Base-by-base conservation (phyloP, 2,888 invertebrate genomes). In the Myathropa florea region DNA sequence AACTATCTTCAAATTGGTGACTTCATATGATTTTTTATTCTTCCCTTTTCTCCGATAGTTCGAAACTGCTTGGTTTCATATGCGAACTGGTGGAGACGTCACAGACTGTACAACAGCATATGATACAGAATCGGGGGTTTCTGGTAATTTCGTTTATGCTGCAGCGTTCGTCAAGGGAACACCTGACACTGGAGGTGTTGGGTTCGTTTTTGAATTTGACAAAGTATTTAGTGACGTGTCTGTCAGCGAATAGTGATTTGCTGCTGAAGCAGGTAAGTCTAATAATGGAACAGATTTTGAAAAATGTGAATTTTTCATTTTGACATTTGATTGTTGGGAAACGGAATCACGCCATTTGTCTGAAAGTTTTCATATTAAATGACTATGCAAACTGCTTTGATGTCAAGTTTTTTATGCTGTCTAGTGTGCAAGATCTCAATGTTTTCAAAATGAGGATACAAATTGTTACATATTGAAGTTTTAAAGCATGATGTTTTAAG, bases 121-220 rank as follows among this genome's bases (percentile, higher is more conserved):
- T 99, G 97, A 97, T 99, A 92, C 99, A 99, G 89, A 98, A 98
- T 93, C 96, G 98, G 90, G 99, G 99, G 83, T 99, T 99, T 93
- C 95, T 99, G 90, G 98, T 99, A 88, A 98, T 99, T 92, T 98
- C 99, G 89, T 98, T 97, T 93, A 97, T 98, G 96, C 95, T 99
- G 90, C 98, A 98, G 93, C 95, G 98, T 90, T 98, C 97, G 84
- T 97, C 96, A 71, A 94, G 98, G 88, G 98, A 98, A 91, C 99
- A 99, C 93, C 95, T 99, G 72, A 98, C 98, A 10, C 96, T 97
- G 57, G 97, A 98, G 92, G 98, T 99, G 53, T 95, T 99, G 81
- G 97, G 97, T 80, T 97, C 97, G 39, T 98, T 98, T 94, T 94
- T 98, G 70, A 96, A 97, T 91, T 95, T 98, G 84, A 98, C 98